Evolutionary conservation across 2,113 vertebrate species (phyloP), one percentile per base, ranked within the genome.

Genomic region (Oxygymnocypris stewartii): DNA sequence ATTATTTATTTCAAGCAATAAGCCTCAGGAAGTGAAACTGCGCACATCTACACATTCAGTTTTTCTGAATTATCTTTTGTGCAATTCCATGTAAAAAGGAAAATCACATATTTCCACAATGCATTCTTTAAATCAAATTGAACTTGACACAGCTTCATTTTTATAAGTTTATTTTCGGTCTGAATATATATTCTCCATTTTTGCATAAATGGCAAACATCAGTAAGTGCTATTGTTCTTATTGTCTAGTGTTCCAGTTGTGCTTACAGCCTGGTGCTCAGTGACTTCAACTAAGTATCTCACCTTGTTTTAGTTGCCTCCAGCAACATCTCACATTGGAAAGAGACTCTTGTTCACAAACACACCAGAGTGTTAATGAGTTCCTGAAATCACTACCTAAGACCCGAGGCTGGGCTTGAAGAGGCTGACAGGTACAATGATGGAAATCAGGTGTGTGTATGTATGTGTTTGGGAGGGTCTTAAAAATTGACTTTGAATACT

Each of bases 261-360:
- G 54, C 67, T 63, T 84, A 87, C 23, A 37, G 28, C 18, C 40
- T 67, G 49, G 4, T 23, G 90, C 89, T 90, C 87, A 88, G 87
- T 90, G 88, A 90, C 89, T 87, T 31, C 37, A 91, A 89, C 91
- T 90, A 90, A 91, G 90, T 91, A 88, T 93, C 92, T 92, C 87
- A 90, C 88, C 90, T 88, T 81, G 88, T 89, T 93, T 85, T 84
- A 87, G 74, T 87, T 57, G 90, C 93, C 93, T 88, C 71, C 1
- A 91, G 93, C 90, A 90, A 88, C 73, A 90, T 88, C 86, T 93
- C 91, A 92, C 90, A 92, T 92, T 92, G 91, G 81, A 90, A 79
- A 85, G 88, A 89, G 87, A 65, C 51, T 69, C 20, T 73, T 84
- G 89, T 80, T 84, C 28, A 85, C 90, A 69, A 83, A 86, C 88